A percentile compares a stretch with the other conserved stretches of the same genome.
These are phyloP conservation scores for Rousettus madagascariensis DNA, from an alignment of 2,797 vertebrate genomes.

Conservation along the genomic window DNA sequence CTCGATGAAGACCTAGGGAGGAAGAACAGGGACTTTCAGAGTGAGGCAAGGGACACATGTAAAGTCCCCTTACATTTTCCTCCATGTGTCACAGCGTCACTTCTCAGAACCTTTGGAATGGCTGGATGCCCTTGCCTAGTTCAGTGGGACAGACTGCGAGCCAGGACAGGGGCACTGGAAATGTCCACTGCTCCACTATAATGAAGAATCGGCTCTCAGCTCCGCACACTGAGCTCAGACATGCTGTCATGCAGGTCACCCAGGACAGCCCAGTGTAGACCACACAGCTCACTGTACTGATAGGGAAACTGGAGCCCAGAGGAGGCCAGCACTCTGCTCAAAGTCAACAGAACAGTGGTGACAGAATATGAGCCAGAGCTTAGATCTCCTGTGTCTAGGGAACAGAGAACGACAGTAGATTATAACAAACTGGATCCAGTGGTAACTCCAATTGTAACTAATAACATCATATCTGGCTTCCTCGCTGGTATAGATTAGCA, in stretches of 20 bases:
- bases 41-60: background rate
- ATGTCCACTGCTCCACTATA: background rate
- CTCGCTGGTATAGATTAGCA: background rate
- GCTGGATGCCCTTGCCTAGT: background rate
- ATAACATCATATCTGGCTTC: background rate
- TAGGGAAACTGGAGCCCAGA: background rate
- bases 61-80: background rate
- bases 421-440: background rate
- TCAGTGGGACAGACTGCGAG: background rate
- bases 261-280: background rate
- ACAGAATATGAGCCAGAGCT: background rate
- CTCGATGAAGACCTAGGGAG: background rate
- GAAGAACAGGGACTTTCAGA: background rate
- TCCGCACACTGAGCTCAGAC: background rate
- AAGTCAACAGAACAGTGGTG: background rate
- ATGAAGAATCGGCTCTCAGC: background rate
- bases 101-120: background rate
- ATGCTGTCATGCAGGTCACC: background rate
- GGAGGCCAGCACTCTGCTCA: background rate
- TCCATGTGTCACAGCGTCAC: background rate
- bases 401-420: background rate
- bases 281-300: no score
- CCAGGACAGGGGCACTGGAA: background rate
- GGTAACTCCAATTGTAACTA: background rate
- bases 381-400: background rate